Evolutionary conservation across 2,888 invertebrate species (phyloP).

Genomic region (Dicroscelio sp.): DNA sequence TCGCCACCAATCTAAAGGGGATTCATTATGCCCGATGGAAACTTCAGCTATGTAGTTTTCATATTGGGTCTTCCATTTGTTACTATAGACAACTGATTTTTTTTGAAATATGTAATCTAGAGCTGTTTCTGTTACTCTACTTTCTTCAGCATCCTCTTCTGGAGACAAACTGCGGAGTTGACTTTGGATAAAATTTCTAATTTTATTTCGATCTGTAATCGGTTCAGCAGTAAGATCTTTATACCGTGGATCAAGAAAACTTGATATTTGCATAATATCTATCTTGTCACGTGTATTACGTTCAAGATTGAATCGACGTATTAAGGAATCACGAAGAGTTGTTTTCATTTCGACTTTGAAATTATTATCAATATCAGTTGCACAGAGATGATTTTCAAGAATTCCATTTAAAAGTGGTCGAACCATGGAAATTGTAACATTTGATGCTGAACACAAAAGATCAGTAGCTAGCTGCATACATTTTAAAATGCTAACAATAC

Average conservation of each 20-base stretch:
- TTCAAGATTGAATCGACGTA: background rate
- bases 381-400: conserved; percentile 2
- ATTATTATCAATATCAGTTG: background rate
- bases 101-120: conserved; percentile 41
- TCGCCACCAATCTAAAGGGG: conserved; percentile 1
- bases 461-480: conserved; percentile 13
- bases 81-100: background rate
- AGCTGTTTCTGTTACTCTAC: conserved; percentile 34
- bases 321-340: background rate
- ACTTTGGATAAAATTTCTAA: conserved; percentile 6
- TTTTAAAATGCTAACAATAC: background rate
- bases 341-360: background rate
- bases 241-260: conserved; percentile 39
- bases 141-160: background rate
- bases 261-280: background rate
- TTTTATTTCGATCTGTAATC: background rate
- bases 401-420: conserved; percentile 18
- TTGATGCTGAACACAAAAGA: background rate
- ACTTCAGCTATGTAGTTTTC: conserved; percentile 36
- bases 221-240: conserved; percentile 4
- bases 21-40: conserved; percentile 16
- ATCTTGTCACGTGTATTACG: background rate
- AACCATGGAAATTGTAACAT: conserved; percentile 16
- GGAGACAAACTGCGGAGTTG: background rate
- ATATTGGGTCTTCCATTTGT: conserved; percentile 14